Conservation (phyloP, 1,140 invertebrate genomes). For the Oreohelix idahoensis region DNA sequence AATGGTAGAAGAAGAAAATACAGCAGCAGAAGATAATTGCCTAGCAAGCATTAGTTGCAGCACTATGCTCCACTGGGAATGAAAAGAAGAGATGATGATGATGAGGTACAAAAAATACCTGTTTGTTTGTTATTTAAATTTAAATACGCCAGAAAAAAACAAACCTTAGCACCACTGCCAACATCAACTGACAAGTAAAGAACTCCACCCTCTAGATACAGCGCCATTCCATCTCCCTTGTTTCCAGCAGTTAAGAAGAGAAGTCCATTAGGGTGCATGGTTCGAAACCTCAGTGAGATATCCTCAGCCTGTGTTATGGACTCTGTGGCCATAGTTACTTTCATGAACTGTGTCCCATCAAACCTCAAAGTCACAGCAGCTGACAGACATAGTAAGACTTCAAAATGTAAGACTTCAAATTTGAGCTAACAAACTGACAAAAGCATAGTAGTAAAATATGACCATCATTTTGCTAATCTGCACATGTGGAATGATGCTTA, state of each 20-base stretch:
- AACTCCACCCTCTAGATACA: conserved; percentile 85
- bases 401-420: too few relatives aligned
- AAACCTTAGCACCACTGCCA: conserved; percentile 88
- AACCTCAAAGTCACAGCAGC: conserved; percentile 66
- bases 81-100: too few relatives aligned
- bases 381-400: background rate
- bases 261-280: conserved; percentile 79
- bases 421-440: too few relatives aligned
- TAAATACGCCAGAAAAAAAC: background rate
- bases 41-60: too few relatives aligned
- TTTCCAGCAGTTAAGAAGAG: conserved; percentile 77
- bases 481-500: too few relatives aligned
- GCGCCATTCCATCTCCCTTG: conserved; percentile 85
- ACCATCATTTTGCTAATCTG: too few relatives aligned
- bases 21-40: too few relatives aligned
- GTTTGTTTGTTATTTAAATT: too few relatives aligned
- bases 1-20: too few relatives aligned
- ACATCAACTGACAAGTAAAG: conserved; percentile 86
- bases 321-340: conserved; percentile 84
- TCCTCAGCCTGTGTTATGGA: conserved; percentile 93
- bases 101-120: too few relatives aligned
- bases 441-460: too few relatives aligned
- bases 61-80: too few relatives aligned
- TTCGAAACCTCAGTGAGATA: conserved; percentile 89
- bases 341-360: conserved; percentile 90